These are phyloP conservation scores for Tychaedon coryphoeus DNA, from an alignment of 2,113 vertebrate species.

Conservation along the genomic window DNA sequence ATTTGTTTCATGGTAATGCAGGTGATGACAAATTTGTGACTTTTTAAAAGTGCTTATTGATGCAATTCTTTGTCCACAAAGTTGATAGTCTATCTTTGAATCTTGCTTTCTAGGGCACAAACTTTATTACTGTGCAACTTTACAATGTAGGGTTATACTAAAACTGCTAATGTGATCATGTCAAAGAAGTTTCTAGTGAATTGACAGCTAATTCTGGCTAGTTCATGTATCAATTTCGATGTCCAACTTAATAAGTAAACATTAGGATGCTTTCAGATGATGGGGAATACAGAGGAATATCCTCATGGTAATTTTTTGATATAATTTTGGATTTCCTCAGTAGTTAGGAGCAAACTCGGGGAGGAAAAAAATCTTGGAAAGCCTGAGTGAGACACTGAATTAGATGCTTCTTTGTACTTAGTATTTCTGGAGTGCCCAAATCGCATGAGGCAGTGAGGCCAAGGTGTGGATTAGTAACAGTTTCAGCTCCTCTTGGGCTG, in stretches of 20 bases:
- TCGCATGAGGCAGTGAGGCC: too few species aligned
- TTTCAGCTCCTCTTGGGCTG: neutral
- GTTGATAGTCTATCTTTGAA: neutral
- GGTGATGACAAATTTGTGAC: neutral
- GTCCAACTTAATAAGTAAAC: neutral
- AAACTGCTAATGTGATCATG: neutral
- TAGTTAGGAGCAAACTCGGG: neutral
- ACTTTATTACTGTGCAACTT: neutral
- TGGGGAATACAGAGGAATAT: neutral
- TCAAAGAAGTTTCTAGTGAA: neutral
- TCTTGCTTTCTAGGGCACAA: neutral
- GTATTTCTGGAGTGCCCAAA: neutral
- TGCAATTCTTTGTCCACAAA: neutral
- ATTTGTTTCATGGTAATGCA: neutral
- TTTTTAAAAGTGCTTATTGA: neutral
- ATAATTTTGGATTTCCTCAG: neutral
- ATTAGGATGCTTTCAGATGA: neutral
- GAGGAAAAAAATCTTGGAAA: neutral
- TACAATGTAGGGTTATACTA: neutral
- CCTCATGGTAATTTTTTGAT: neutral
- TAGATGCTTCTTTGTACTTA: neutral
- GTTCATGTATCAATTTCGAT: neutral
- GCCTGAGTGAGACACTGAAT: neutral
- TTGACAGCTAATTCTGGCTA: neutral
- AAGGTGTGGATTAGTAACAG: neutral